phyloP scores from a whole-genome alignment of 1,140 invertebrate genomes.

The Bombus balteatus region DNA sequence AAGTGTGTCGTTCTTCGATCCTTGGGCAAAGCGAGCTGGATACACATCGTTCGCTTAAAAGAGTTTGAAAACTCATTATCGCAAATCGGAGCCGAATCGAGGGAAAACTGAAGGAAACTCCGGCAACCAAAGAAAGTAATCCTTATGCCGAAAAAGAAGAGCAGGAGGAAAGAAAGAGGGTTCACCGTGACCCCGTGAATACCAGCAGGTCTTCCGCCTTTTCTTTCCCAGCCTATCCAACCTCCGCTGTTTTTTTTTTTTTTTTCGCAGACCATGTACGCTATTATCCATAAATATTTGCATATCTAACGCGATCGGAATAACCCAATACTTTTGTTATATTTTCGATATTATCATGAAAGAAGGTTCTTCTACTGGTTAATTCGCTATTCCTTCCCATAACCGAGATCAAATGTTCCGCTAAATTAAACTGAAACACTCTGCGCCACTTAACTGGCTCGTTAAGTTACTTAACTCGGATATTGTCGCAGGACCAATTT shows the following conservation, averaged over 20 bases:
- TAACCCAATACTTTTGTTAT: too few species aligned
- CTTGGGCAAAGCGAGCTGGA: background rate
- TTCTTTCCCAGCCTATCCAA: background rate
- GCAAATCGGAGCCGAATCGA: slow-evolving; percentile 26
- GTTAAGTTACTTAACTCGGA: too few species aligned
- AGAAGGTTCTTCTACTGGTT: too few species aligned
- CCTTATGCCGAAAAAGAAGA: background rate
- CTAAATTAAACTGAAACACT: too few species aligned
- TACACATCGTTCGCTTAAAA: slow-evolving; percentile 25
- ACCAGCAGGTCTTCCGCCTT: background rate
- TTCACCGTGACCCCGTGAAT: slow-evolving; percentile 29
- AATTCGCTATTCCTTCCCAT: too few species aligned
- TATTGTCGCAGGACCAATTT: too few species aligned
- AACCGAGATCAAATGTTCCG: too few species aligned
- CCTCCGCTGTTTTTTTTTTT: background rate
- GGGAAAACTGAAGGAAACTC: background rate
- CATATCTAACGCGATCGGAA: background rate
- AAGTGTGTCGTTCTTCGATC: background rate
- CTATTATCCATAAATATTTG: background rate
- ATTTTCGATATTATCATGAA: too few species aligned
- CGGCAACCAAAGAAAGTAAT: background rate
- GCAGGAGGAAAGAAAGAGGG: background rate
- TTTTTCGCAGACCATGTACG: background rate
- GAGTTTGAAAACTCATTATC: slow-evolving; percentile 48
- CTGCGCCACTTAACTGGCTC: too few species aligned